These are phyloP conservation scores for Steatocranus sp. DNA, from an alignment of 2,797 vertebrate genomes.

Conservation along the genomic window DNA sequence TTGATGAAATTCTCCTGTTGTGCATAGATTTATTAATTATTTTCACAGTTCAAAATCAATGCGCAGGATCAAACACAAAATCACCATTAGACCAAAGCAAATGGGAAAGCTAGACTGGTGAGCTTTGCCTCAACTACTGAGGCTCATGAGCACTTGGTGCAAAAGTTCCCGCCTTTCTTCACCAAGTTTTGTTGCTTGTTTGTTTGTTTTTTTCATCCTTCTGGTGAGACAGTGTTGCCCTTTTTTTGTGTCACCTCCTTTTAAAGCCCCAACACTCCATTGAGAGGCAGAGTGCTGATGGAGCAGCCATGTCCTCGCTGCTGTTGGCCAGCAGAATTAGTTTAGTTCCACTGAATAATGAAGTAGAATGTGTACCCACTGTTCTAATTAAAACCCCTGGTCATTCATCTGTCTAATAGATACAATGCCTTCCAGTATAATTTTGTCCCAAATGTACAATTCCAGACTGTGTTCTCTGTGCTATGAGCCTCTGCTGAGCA, in stretches of 20 bases:
- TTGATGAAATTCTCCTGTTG: not conserved
- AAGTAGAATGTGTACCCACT: conserved; percentile 79
- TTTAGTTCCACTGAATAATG: conserved; percentile 80
- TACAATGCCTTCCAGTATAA: conserved; percentile 86
- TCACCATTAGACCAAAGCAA: not conserved
- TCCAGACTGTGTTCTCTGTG: conserved; percentile 54
- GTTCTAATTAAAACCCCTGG: conserved; percentile 90
- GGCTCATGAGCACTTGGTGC: not conserved
- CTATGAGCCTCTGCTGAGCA: conserved; percentile 75
- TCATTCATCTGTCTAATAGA: conserved; percentile 95
- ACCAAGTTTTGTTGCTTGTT: not conserved
- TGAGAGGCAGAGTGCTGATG: conserved; percentile 75
- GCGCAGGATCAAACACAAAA: not conserved
- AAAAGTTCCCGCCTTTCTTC: not conserved
- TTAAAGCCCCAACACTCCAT: conserved; percentile 41
- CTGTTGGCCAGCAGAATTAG: conserved; percentile 69
- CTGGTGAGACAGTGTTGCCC: conserved; percentile 28
- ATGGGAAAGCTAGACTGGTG: not conserved
- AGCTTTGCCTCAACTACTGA: not conserved
- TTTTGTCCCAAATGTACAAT: conserved; percentile 81
- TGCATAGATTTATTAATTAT: not conserved
- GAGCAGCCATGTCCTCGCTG: conserved; percentile 54
- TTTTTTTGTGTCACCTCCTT: conserved; percentile 45
- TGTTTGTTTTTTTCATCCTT: not conserved
- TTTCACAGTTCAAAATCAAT: not conserved